Evolutionary conservation across 2,888 invertebrate species (phyloP).

Genomic region (Hermodice carunculata): DNA sequence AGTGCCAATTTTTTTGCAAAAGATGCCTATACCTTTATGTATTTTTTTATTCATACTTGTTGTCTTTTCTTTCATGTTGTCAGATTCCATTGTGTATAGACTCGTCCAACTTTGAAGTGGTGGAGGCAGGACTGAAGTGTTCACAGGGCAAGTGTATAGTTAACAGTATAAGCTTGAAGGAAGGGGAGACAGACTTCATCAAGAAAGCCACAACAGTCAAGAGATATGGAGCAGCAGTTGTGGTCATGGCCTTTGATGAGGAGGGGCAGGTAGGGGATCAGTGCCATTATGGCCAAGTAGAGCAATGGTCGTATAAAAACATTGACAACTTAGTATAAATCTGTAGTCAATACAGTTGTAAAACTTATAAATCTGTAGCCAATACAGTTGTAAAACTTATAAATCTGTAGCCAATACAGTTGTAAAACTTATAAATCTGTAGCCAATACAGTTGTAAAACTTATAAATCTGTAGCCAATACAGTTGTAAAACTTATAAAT

Average conservation of each 20-base stretch:
- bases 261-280: conserved; percentile 71
- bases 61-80: neutral
- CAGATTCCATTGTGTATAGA: conserved; percentile 75
- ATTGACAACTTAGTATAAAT: no score
- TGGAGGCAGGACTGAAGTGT: conserved; percentile 74
- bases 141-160: conserved; percentile 75
- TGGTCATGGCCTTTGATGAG: conserved; percentile 77
- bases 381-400: no score
- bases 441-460: no score
- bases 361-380: no score
- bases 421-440: no score
- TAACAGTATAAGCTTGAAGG: conserved; percentile 75
- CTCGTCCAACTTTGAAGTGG: conserved; percentile 74
- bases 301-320: no score
- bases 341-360: no score
- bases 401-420: no score
- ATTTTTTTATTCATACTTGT: neutral
- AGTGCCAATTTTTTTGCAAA: neutral
- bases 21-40: neutral
- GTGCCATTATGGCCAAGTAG: no score
- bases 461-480: no score
- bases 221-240: conserved; percentile 74
- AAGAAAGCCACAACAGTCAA: conserved; percentile 72
- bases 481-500: no score
- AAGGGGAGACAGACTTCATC: conserved; percentile 74